phyloP scores from a whole-genome alignment of 1,140 invertebrate species.

The Colletes gigas region DNA sequence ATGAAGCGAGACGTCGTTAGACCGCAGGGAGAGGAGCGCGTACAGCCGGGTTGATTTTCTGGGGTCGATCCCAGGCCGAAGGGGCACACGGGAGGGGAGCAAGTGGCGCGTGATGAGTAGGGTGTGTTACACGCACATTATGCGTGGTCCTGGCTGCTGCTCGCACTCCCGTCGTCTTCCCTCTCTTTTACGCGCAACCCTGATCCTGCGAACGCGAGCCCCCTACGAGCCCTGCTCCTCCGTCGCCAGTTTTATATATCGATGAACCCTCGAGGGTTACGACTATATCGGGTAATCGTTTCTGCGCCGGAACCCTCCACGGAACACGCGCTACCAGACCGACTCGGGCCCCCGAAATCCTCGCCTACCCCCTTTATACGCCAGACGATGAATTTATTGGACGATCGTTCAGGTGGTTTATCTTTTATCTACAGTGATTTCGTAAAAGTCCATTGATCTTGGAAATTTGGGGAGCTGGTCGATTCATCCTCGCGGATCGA shows the following conservation, averaged over 20 bases:
- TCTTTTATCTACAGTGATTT: not conserved
- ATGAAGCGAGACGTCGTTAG: conserved; percentile 48
- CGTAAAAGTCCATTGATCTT: conserved; percentile 57
- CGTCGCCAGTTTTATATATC: conserved; percentile 58
- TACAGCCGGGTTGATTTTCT: conserved; percentile 57
- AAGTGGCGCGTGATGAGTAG: conserved; percentile 77
- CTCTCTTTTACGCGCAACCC: conserved; percentile 31
- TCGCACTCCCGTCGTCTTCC: not conserved
- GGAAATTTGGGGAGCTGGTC: not conserved
- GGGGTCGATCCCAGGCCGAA: conserved; percentile 56
- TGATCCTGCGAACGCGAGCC: conserved; percentile 43
- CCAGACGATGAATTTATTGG: conserved; percentile 16
- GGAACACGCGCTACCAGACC: conserved; percentile 29
- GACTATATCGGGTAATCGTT: conserved; percentile 71
- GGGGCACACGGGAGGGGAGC: conserved; percentile 62
- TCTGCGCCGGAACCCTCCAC: conserved; percentile 47
- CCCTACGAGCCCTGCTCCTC: conserved; percentile 31
- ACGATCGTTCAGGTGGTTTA: conserved; percentile 11
- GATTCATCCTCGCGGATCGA: not conserved
- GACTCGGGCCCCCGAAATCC: not conserved
- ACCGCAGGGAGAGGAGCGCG: conserved; percentile 51
- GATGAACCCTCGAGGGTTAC: conserved; percentile 65
- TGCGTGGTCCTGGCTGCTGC: conserved; percentile 66
- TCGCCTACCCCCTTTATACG: no score
- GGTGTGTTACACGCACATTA: conserved; percentile 75